These are phyloP conservation scores for Stegastes partitus DNA, from an alignment of 2,113 vertebrate genomes.

Conservation along the genomic window DNA sequence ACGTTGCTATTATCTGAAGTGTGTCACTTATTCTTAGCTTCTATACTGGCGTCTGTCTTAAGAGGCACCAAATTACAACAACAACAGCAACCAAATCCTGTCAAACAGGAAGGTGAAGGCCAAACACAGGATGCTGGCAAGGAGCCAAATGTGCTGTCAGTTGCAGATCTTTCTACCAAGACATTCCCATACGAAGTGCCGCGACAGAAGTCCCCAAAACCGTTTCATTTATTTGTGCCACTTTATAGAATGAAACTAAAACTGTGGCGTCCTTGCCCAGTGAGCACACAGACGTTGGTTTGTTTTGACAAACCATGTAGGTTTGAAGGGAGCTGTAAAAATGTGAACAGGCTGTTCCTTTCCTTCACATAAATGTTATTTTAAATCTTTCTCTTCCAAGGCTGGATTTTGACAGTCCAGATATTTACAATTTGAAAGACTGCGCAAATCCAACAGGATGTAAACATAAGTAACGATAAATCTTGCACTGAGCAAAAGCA, in stretches of 20 bases:
- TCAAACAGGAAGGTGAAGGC: constrained; percentile 64
- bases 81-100: constrained; percentile 46
- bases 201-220: constrained; percentile 1
- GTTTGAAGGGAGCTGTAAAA: constrained; percentile 10
- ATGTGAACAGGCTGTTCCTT: constrained; percentile 20
- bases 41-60: neutral
- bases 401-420: neutral
- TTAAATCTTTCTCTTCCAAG: constrained; percentile 5
- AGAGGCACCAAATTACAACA: neutral
- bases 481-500: neutral
- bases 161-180: neutral
- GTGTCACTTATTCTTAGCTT: constrained; percentile 5
- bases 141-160: constrained; percentile 28
- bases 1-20: constrained; percentile 19
- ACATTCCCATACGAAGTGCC: neutral
- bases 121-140: constrained; percentile 47
- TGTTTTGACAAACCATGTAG: neutral
- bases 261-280: neutral
- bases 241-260: constrained; percentile 10
- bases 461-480: neutral
- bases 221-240: neutral
- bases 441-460: neutral
- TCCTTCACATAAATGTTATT: constrained; percentile 12
- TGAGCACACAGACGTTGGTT: neutral
- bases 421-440: neutral